Evolutionary conservation across 1,140 invertebrate genomes (phyloP).

Genomic region (Listronotus bonariensis): DNA sequence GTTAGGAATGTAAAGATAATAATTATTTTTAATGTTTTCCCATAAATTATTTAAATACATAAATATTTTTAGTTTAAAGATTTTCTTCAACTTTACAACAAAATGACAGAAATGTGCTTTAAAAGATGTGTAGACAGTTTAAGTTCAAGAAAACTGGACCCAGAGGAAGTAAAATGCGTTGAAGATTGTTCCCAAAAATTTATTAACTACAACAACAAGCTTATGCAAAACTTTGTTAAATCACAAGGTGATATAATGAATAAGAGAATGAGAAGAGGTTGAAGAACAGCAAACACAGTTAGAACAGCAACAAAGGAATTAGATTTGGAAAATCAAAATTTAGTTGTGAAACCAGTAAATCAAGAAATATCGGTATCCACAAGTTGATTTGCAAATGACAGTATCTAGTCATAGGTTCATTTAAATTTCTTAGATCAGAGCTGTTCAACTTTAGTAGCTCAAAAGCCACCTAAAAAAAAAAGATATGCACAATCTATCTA

Average conservation of each 20-base stretch:
- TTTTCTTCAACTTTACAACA: constrained; percentile 90
- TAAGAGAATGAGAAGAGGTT: constrained; percentile 44
- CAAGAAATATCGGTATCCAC: neutral
- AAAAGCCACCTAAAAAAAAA: no score
- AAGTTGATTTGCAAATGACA: neutral
- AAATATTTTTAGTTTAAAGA: constrained; percentile 80
- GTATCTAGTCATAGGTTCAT: no score
- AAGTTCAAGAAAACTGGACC: constrained; percentile 75
- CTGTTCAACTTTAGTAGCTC: no score
- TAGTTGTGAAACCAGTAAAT: neutral
- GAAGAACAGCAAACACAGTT: constrained; percentile 31
- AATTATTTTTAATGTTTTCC: constrained; percentile 1
- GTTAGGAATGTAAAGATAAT: constrained; percentile 26
- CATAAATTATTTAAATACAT: constrained; percentile 2
- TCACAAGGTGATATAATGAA: constrained; percentile 44
- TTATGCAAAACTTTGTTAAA: constrained; percentile 48
- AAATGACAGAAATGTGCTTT: constrained; percentile 90
- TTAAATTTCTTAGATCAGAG: no score
- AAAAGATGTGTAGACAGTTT: constrained; percentile 90
- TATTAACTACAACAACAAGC: constrained; percentile 48
- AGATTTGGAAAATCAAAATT: neutral
- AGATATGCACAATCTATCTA: no score
- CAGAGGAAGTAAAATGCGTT: constrained; percentile 55
- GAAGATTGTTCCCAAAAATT: constrained; percentile 49
- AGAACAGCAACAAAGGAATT: neutral